Base-by-base conservation (phyloP, 2,113 vertebrate species). In the Petroica traversi region DNA sequence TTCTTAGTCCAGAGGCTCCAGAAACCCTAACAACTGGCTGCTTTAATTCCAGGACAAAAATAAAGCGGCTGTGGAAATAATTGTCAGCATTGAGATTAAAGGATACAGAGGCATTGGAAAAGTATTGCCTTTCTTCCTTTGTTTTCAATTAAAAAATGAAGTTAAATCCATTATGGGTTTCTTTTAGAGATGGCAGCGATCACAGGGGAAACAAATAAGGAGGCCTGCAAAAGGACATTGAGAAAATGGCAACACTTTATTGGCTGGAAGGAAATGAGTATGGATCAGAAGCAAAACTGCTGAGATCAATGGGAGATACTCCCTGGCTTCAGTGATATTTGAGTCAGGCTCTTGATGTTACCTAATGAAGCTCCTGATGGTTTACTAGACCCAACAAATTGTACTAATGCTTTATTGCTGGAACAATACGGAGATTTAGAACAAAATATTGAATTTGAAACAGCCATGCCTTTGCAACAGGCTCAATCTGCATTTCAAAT, bases 261-360 rank as follows among this genome's bases (percentile, higher is more conserved):
- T 89, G 69, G 69, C 8, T 68, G 36, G 69, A 72, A 92, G 77
- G 77, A 95, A 91, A 95, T 82, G 25, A 79, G 66, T 73, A 82
- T 76, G 58, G 69, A 79, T 85, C 41, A 87, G 69, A 72, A 84
- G 45, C 48, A 48, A 49, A 89, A 68, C 49, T 79, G 25, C 41
- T 68, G 62, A 79, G 91, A 89, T 95, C 77, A 28, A 62, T 93
- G 62, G 23, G 36, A 55, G 49, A 7, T 52, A 9, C 40, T 89
- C n/a, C 14, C 36, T 89, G 52, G 20, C 84, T 85, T 93, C 57
- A 78, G 33, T 52, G 49, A 49, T 58, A 40, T 49, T 92, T 78
- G 57, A 26, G 43, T 25, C 20, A 84, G 40, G 33, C 26, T 91
- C 14, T 22, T 89, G 41, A 22, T 64, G 14, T 75, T 61, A 41